Percentiles rank a stretch among this genome's conserved stretches.
phyloP scores from a whole-genome alignment of 2,113 vertebrate species.

The rabbit (Oryctolagus cuniculus) region mOryCun1.1 NC_091439.1:45312001-45312500 shows the following conservation, averaged over 20 bases:
- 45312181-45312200: too few relatives aligned
- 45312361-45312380: neutral
- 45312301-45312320: conserved; percentile 1
- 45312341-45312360: neutral
- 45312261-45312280: neutral
- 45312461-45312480: neutral
- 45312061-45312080: too few relatives aligned
- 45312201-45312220: too few relatives aligned
- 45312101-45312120: too few relatives aligned
- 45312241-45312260: neutral
- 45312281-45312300: neutral
- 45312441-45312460: neutral
- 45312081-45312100: too few relatives aligned
- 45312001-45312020: too few relatives aligned
- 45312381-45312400: neutral
- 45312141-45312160: too few relatives aligned
- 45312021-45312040: too few relatives aligned
- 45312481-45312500: neutral
- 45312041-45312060: too few relatives aligned
- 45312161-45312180: too few relatives aligned
- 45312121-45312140: too few relatives aligned
- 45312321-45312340: neutral
- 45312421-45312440: neutral
- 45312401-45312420: neutral
- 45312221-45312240: neutral